Conservation (phyloP, 2,888 invertebrate genomes). For the Euproctis similis region DNA sequence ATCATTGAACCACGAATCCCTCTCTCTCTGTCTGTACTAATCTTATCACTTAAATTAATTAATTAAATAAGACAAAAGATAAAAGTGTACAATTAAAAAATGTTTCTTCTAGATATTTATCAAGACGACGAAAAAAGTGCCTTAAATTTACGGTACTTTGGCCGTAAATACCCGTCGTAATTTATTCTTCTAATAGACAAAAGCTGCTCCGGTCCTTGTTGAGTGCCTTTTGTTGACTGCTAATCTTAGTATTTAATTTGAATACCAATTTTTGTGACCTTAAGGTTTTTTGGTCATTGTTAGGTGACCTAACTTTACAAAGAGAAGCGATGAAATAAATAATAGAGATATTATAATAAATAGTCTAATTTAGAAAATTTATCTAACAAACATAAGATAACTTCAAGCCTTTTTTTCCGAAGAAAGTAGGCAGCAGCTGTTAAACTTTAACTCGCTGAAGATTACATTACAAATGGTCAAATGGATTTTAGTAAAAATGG, state of each 20-base stretch:
- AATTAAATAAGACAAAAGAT: neutral
- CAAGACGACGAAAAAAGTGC: neutral
- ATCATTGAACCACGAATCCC: neutral
- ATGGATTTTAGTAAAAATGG: too few relatives aligned
- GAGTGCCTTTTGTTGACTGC: slow-evolving; percentile 15
- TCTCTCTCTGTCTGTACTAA: neutral
- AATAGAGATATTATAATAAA: too few relatives aligned
- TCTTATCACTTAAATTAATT: too few relatives aligned
- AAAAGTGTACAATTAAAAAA: neutral
- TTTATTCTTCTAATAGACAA: slow-evolving; percentile 16
- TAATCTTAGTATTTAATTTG: slow-evolving; percentile 18
- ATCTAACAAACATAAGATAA: too few relatives aligned
- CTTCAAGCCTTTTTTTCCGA: too few relatives aligned
- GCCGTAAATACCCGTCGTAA: slow-evolving; percentile 8
- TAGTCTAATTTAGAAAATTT: too few relatives aligned
- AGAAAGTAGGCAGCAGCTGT: too few relatives aligned
- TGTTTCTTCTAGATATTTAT: slow-evolving; percentile 1
- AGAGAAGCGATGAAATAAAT: too few relatives aligned
- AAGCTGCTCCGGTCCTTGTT: slow-evolving; percentile 8
- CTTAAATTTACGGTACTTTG: neutral
- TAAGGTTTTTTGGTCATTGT: slow-evolving; percentile 1
- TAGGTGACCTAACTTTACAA: too few relatives aligned
- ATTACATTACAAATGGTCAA: too few relatives aligned
- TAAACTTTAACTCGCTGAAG: too few relatives aligned
- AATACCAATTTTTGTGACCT: slow-evolving; percentile 9